Evolutionary conservation across 2,888 invertebrate species (phyloP).

Genomic region (Sarcophaga subvicina): DNA sequence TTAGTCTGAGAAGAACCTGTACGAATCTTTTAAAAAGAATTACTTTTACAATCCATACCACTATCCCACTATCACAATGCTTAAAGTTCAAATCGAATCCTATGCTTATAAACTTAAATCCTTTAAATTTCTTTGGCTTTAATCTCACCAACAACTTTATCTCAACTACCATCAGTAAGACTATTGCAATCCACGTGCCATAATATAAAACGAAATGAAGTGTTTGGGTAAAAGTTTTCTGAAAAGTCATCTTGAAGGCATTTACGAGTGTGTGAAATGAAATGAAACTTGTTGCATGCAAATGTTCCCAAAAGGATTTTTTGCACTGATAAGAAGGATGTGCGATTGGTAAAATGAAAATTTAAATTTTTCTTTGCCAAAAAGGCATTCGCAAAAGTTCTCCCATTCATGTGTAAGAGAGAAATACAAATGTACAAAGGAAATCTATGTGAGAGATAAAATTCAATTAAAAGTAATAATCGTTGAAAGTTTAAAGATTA

Average conservation of each 20-base stretch:
- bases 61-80: too few relatives aligned
- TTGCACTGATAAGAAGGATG: background rate
- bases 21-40: too few relatives aligned
- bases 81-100: too few relatives aligned
- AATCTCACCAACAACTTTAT: background rate
- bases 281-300: constrained; percentile 39
- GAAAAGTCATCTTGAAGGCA: constrained; percentile 32
- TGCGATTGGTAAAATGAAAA: background rate
- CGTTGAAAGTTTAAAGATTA: background rate
- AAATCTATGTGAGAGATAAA: background rate
- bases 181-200: background rate
- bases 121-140: background rate
- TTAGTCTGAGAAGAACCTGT: too few relatives aligned
- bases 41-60: too few relatives aligned
- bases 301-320: background rate
- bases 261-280: background rate
- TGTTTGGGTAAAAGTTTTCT: constrained; percentile 12
- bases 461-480: background rate
- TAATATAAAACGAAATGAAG: constrained; percentile 2
- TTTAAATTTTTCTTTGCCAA: background rate
- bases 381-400: background rate
- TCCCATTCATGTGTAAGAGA: background rate
- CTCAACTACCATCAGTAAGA: background rate
- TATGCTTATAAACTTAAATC: background rate
- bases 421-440: background rate